Conservation (phyloP, 2,797 vertebrate genomes). For the Rhabdophis nuchalis region DNA sequence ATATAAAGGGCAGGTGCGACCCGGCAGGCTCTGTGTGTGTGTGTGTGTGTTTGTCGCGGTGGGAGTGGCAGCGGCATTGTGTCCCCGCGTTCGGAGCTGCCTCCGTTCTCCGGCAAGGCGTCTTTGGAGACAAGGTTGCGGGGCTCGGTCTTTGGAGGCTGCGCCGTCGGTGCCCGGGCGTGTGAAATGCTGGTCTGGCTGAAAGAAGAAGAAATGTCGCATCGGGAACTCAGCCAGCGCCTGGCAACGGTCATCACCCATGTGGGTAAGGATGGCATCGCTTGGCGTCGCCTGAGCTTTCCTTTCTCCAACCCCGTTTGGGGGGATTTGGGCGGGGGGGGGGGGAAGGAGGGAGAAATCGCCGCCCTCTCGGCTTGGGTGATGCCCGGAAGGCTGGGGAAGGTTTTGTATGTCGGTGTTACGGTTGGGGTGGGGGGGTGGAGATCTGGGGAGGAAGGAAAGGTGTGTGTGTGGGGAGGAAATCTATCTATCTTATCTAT, state of each 20-base stretch:
- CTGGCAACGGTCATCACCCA: constrained; percentile 89
- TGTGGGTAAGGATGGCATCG: constrained; percentile 81
- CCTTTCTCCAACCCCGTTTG: neutral
- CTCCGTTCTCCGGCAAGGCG: constrained; percentile 41
- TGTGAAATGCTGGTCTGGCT: constrained; percentile 89
- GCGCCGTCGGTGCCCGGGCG: constrained; percentile 30
- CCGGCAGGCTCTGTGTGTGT: constrained; percentile 24
- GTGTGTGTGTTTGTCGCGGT: constrained; percentile 11
- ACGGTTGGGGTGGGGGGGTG: constrained; percentile 40
- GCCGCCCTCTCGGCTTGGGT: constrained; percentile 2
- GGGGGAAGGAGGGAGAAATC: neutral
- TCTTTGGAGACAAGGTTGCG: neutral
- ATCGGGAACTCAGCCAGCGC: constrained; percentile 86
- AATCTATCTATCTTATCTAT: no score
- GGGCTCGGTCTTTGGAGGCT: constrained; percentile 36
- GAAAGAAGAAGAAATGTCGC: constrained; percentile 91
- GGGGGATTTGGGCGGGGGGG: no score
- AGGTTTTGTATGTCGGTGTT: constrained; percentile 51
- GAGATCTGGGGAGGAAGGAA: neutral
- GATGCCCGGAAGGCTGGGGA: constrained; percentile 6
- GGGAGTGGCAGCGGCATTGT: constrained; percentile 71
- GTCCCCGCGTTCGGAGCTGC: constrained; percentile 51
- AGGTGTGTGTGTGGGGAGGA: no score
- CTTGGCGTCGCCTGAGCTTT: neutral
- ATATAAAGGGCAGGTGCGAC: neutral